phyloP scores from a whole-genome alignment of 2,888 invertebrate species.

The Tolmerus cingulatus region DNA sequence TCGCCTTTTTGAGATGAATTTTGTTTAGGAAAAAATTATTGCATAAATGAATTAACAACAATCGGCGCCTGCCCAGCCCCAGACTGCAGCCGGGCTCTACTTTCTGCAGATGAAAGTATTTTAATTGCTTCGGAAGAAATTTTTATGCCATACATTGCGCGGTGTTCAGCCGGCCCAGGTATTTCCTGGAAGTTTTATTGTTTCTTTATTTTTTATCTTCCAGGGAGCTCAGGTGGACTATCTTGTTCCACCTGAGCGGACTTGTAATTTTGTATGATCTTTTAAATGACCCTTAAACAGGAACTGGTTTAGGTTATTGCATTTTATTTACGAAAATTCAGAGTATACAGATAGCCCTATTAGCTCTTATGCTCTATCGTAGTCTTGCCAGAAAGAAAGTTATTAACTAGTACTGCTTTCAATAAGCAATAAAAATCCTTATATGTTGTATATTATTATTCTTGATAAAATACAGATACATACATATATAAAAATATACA shows the following conservation, averaged over 20 bases:
- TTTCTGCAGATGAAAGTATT: not conserved
- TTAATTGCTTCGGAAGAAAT: not conserved
- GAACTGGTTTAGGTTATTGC: not conserved
- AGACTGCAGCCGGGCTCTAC: not conserved
- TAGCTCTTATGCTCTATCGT: not conserved
- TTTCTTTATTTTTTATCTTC: no score
- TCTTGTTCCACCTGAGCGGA: not conserved
- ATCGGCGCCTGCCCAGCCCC: not conserved
- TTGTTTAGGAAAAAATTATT: not conserved
- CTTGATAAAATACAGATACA: no score
- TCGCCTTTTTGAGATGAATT: not conserved
- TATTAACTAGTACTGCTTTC: no score
- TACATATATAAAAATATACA: no score
- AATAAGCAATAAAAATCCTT: no score
- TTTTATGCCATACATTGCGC: not conserved
- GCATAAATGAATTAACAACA: not conserved
- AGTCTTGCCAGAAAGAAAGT: not conserved
- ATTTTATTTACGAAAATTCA: not conserved
- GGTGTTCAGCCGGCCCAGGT: not conserved
- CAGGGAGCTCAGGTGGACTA: not conserved
- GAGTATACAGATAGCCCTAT: not conserved
- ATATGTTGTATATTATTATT: no score
- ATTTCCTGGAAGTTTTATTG: not conserved
- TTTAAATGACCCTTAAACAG: not conserved
- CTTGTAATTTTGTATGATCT: not conserved